Base-by-base conservation (phyloP, 2,113 vertebrate species). In the Gobiocypris rarus region DNA sequence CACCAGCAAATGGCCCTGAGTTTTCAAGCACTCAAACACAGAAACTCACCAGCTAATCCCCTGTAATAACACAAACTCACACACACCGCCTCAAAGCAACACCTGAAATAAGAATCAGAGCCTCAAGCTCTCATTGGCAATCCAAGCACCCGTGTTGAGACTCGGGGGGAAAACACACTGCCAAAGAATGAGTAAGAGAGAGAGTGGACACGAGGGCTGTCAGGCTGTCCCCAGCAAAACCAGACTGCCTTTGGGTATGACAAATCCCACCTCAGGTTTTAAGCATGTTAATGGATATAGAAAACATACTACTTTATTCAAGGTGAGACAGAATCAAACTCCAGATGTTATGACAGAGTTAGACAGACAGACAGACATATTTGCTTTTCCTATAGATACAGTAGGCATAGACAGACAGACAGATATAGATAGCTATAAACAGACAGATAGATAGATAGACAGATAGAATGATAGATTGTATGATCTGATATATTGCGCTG, bases 71-170 rank as follows among this genome's bases (percentile, higher is more conserved):
- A 28, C 54, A 41, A 73, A 59, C 38, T 59, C 50, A 71, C 76
- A 73, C 26, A 75, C 73, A 14, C 24, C 43, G 59, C 24, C 70
- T 77, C 61, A 43, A 71, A 84, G 73, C 83, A 63, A 73, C 83
- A 65, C 54, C 34, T 79, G 38, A 69, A 74, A 75, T 43, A 79
- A 79, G 80, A 83, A 76, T 83, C 13, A 58, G 69, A 87, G 73
- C 75, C 80, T 70, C 19, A 81, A 80, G n/a, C 59, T 75, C 75
- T 83, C 61, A 65, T 70, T 81, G 83, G 83, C 70, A 86, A 88
- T 88, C 83, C 76, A 82, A 61, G 85, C 79, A 69, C 54, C 50
- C 67, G 71, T 69, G 61, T 58, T 26, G 41, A 54, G 43, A 59
- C 87, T 83, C 75, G 9, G 22, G 61, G 52, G 61, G 52, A 80